Evolutionary conservation across 2,113 vertebrate species (phyloP).

Genomic region (Neotoma lepida): DNA sequence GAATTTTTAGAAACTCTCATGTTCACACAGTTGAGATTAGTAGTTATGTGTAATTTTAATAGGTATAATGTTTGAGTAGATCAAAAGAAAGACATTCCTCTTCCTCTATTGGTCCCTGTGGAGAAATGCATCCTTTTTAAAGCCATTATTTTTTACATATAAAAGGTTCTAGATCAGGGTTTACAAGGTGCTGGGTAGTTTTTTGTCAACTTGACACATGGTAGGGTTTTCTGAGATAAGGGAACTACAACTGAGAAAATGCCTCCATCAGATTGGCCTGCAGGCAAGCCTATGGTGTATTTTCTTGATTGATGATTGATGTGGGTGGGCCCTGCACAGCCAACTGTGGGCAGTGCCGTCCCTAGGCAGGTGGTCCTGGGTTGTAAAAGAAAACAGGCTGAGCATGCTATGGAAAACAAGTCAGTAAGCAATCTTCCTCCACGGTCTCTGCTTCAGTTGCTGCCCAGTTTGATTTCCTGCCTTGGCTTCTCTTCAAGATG

Average conservation of each 20-base stretch:
- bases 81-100: not conserved
- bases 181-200: not conserved
- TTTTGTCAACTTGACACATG: not conserved
- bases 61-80: not conserved
- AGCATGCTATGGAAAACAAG: not conserved
- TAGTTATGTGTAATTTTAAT: slow-evolving; percentile 28
- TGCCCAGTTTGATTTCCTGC: not conserved
- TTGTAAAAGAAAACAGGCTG: not conserved
- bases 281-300: not conserved
- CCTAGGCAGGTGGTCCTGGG: not conserved
- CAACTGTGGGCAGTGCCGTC: too few relatives aligned
- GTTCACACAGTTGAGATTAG: slow-evolving; percentile 40
- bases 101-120: not conserved
- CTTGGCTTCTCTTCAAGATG: not conserved
- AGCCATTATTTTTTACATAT: slow-evolving; percentile 52
- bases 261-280: not conserved
- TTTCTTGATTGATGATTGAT: not conserved
- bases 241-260: not conserved
- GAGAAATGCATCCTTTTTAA: slow-evolving; percentile 1
- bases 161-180: not conserved
- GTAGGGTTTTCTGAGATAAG: not conserved
- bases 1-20: slow-evolving; percentile 32
- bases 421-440: not conserved
- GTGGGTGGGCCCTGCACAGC: not conserved
- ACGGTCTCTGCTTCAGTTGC: not conserved